Evolutionary conservation across 2,797 vertebrate genomes (phyloP).

Genomic region (Ataeniobius toweri): DNA sequence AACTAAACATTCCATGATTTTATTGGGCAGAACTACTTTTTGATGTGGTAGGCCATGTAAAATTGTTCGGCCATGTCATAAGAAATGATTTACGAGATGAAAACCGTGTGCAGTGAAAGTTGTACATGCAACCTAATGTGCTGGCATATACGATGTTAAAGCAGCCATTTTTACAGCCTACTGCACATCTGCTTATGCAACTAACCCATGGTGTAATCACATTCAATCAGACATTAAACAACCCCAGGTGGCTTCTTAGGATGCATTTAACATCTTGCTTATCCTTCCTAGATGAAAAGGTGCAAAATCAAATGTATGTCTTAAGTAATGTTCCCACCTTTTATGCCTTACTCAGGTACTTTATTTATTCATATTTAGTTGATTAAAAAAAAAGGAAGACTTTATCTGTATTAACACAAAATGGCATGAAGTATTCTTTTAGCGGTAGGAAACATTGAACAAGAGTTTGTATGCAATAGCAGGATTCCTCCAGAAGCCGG

Average conservation of each 20-base stretch:
- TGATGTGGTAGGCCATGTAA: not conserved
- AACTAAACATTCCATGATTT: not conserved
- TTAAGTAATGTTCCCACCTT: not conserved
- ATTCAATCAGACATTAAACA: not conserved
- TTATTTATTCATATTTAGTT: not conserved
- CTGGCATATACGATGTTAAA: not conserved
- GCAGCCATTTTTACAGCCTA: not conserved
- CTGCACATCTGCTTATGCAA: not conserved
- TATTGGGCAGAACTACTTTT: not conserved
- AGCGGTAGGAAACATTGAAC: not conserved
- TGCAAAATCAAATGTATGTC: not conserved
- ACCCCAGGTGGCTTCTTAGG: not conserved
- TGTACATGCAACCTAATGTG: not conserved
- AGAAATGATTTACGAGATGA: not conserved
- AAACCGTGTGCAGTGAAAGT: not conserved
- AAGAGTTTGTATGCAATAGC: not conserved
- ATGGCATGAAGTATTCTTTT: not conserved
- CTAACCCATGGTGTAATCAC: not conserved
- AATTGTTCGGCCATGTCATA: not conserved
- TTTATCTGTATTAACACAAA: not conserved
- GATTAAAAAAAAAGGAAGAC: not conserved
- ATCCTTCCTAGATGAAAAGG: not conserved
- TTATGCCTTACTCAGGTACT: not conserved
- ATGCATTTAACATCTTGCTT: not conserved
- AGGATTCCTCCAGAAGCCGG: too few relatives aligned